Percentiles rank a stretch among this genome's conserved stretches.
phyloP scores from a whole-genome alignment of 2,888 invertebrate species.

The Labia minor region DNA sequence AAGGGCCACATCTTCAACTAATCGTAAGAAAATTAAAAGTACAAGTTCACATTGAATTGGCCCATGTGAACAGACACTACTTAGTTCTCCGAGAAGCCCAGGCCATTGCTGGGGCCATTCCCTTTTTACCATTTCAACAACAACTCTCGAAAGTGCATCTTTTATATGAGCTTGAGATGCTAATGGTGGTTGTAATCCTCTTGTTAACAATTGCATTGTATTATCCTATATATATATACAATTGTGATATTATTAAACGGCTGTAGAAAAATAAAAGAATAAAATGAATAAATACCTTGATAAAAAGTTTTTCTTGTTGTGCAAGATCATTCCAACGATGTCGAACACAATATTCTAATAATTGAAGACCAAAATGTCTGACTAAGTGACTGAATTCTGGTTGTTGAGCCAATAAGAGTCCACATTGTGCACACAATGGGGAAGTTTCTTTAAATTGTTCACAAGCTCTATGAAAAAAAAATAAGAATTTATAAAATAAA shows the following conservation, averaged over 20 bases:
- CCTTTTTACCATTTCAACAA: slow-evolving; percentile 92
- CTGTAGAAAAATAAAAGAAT: slow-evolving; percentile 22
- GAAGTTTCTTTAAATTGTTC: slow-evolving; percentile 71
- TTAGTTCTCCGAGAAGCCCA: slow-evolving; percentile 67
- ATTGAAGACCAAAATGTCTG: slow-evolving; percentile 81
- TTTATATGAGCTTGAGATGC: slow-evolving; percentile 64
- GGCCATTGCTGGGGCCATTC: slow-evolving; percentile 99
- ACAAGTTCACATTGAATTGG: slow-evolving; percentile 85
- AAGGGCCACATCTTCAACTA: slow-evolving; percentile 87
- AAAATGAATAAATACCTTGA: slow-evolving; percentile 49
- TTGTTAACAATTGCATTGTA: slow-evolving; percentile 70
- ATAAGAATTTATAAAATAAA: slow-evolving; percentile 7
- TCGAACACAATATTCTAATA: slow-evolving; percentile 88
- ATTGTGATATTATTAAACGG: slow-evolving; percentile 14
- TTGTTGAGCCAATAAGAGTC: slow-evolving; percentile 64
- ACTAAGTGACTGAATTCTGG: slow-evolving; percentile 64
- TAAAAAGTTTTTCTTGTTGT: slow-evolving; percentile 75
- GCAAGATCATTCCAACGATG: slow-evolving; percentile 85
- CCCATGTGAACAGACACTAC: slow-evolving; percentile 68
- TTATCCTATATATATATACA: slow-evolving; percentile 48
- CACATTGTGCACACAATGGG: slow-evolving; percentile 78
- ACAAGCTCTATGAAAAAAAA: slow-evolving; percentile 27
- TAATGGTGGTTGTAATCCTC: slow-evolving; percentile 63
- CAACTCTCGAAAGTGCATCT: slow-evolving; percentile 76
- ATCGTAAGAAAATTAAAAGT: slow-evolving; percentile 71